Evolutionary conservation across 2,797 vertebrate species (phyloP).

Genomic region (Poecilia picta): DNA sequence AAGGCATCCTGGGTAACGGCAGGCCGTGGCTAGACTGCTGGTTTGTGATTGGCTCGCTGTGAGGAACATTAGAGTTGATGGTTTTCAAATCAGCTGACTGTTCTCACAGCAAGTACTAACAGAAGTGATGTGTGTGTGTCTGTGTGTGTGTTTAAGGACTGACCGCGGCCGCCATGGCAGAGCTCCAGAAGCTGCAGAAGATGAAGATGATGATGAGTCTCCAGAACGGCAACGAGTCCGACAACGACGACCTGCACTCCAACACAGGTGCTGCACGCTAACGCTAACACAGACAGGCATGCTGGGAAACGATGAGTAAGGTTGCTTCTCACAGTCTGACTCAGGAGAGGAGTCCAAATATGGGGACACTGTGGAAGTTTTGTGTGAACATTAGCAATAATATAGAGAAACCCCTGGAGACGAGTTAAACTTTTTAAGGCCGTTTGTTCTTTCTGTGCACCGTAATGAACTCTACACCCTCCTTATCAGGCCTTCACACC

Average conservation of each 20-base stretch:
- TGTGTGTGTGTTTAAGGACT: conserved; percentile 78
- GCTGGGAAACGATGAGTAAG: not conserved
- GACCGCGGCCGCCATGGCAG: conserved; percentile 92
- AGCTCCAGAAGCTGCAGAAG: conserved; percentile 93
- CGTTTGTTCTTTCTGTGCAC: conserved; percentile 15
- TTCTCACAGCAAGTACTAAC: not conserved
- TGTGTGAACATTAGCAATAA: conserved; percentile 17
- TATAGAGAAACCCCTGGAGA: conserved; percentile 9
- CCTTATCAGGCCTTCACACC: conserved; percentile 18
- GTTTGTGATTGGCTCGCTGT: not conserved
- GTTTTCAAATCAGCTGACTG: conserved; percentile 2
- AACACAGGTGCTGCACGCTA: conserved; percentile 82
- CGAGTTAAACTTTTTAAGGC: conserved; percentile 12
- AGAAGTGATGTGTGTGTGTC: conserved; percentile 16
- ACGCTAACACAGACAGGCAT: conserved; percentile 18
- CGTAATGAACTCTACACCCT: conserved; percentile 25
- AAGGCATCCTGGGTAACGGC: conserved; percentile 61
- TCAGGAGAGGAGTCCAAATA: not conserved
- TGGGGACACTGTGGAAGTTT: conserved; percentile 15
- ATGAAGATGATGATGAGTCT: conserved; percentile 94
- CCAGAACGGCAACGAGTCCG: conserved; percentile 90
- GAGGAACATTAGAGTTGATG: not conserved
- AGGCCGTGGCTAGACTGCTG: not conserved
- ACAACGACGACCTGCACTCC: conserved; percentile 90
- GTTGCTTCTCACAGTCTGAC: not conserved